phyloP scores from a whole-genome alignment of 2,888 invertebrate genomes.

The Lasioglossum figueresi region DNA sequence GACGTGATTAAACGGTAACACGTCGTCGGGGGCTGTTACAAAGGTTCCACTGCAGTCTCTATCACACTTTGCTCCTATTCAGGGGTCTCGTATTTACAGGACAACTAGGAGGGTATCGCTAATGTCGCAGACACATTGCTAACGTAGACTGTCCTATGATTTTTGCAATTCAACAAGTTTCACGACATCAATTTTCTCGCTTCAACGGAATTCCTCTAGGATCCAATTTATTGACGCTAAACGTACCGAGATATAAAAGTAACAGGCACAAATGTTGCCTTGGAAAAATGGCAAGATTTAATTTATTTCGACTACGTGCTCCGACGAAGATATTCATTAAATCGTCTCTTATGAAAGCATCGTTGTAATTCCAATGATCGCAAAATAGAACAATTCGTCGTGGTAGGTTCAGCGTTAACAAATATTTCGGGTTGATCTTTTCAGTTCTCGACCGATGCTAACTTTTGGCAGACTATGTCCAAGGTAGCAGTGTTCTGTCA shows the following conservation, averaged over 20 bases:
- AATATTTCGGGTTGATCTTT: not conserved
- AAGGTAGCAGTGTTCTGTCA: not conserved
- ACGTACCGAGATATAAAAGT: too few relatives aligned
- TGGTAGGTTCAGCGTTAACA: too few relatives aligned
- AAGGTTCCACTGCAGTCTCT: slow-evolving; percentile 31
- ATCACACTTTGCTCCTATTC: slow-evolving; percentile 9
- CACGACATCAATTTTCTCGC: not conserved
- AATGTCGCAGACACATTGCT: not conserved
- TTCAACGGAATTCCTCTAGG: not conserved
- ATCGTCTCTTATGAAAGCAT: too few relatives aligned
- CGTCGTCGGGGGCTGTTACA: not conserved
- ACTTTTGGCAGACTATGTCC: too few relatives aligned
- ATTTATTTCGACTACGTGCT: too few relatives aligned
- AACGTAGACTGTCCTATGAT: not conserved
- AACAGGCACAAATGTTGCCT: too few relatives aligned
- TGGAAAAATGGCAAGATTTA: too few relatives aligned
- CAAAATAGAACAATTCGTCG: too few relatives aligned
- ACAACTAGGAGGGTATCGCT: not conserved
- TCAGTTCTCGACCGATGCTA: not conserved
- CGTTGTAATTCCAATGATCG: too few relatives aligned
- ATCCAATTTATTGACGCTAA: not conserved
- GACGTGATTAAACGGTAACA: slow-evolving; percentile 2
- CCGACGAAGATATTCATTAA: too few relatives aligned
- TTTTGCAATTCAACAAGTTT: not conserved
- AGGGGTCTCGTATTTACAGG: not conserved